A percentile compares a stretch with the other conserved stretches of the same genome.
Evolutionary conservation across 2,113 vertebrate genomes (phyloP).

Genomic region (Meleagris gallopavo): DNA sequence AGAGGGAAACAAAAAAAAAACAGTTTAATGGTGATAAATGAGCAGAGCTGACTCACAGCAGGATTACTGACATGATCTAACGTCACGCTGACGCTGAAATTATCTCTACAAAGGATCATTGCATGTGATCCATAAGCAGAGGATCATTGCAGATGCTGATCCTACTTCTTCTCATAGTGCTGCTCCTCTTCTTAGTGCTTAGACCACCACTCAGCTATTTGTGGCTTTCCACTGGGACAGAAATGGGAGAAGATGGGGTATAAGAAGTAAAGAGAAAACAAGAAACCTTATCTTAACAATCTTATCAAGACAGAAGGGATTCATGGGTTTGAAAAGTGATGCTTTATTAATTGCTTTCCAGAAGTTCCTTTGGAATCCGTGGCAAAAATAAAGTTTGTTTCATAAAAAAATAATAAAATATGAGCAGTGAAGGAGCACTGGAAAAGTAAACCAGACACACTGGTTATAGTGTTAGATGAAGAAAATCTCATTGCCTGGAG

Average conservation of each 20-base stretch:
- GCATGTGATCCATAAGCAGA: not conserved
- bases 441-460: not conserved
- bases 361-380: not conserved
- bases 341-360: not conserved
- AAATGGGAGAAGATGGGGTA: not conserved
- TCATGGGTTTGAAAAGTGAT: not conserved
- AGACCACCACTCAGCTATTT: not conserved
- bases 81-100: slow-evolving; percentile 7
- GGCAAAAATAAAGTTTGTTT: not conserved
- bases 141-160: not conserved
- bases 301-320: not conserved
- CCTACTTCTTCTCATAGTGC: not conserved
- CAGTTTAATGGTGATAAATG: not conserved
- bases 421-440: accelerated
- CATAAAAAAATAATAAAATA: not conserved
- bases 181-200: not conserved
- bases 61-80: slow-evolving; percentile 10
- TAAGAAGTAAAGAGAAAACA: not conserved
- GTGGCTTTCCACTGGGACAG: not conserved
- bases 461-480: accelerated
- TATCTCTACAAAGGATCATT: slow-evolving; percentile 9
- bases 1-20: not conserved
- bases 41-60: slow-evolving; percentile 18
- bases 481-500: not conserved
- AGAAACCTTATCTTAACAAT: not conserved